These are phyloP conservation scores for Dipodomys ordii DNA, from an alignment of 2,113 vertebrate genomes.

Conservation along the genomic window DNA sequence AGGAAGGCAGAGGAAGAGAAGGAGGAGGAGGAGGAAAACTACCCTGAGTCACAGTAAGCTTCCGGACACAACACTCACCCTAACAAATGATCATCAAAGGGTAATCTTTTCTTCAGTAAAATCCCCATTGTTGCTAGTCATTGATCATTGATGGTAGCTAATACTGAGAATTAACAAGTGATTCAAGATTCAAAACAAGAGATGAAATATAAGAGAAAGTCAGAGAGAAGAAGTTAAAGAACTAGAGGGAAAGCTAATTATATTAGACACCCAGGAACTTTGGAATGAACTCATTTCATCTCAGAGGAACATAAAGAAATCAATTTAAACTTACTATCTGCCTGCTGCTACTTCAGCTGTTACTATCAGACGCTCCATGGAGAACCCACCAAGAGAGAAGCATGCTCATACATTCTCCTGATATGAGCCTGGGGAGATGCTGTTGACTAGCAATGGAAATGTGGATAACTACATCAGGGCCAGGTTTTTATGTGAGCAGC, in stretches of 20 bases:
- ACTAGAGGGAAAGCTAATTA: slow-evolving; percentile 58
- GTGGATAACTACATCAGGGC: background rate
- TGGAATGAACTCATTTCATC: slow-evolving; percentile 64
- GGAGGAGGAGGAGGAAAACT: background rate
- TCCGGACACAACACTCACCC: background rate
- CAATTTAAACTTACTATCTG: slow-evolving; percentile 67
- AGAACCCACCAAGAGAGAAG: slow-evolving; percentile 44
- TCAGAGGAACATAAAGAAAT: slow-evolving; percentile 65
- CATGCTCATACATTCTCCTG: background rate
- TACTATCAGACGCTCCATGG: slow-evolving; percentile 41
- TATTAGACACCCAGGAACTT: slow-evolving; percentile 57
- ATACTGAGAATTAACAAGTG: background rate
- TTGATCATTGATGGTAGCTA: background rate
- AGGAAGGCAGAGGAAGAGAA: too few relatives aligned
- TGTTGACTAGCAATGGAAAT: background rate
- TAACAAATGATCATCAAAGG: background rate
- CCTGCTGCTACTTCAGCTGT: slow-evolving; percentile 73
- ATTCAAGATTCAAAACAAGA: background rate
- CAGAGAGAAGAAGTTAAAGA: slow-evolving; percentile 23
- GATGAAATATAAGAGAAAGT: background rate
- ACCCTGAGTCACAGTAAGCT: background rate
- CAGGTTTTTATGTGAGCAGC: background rate
- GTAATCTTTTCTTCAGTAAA: background rate
- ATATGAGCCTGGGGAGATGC: background rate
- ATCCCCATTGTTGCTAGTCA: background rate